Evolutionary conservation across 23 tunicate species (phyloP).

Genomic region (Ciona savignyi): DNA sequence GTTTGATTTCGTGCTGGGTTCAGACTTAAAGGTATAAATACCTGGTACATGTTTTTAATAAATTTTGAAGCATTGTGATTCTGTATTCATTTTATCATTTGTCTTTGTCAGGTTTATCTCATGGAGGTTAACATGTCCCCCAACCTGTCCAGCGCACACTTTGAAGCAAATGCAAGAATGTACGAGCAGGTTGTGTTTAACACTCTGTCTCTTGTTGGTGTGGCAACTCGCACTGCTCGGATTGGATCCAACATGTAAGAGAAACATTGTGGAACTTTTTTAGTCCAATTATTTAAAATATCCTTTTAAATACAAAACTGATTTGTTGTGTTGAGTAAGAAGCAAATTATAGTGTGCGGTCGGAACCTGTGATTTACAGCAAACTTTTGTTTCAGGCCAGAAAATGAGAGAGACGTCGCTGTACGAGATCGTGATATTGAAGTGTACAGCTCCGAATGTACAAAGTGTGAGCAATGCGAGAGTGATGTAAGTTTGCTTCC

Average conservation of each 20-base stretch:
- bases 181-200: constrained; percentile 70
- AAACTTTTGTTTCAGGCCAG: background rate
- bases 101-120: constrained; percentile 21
- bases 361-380: no score
- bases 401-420: background rate
- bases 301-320: no score
- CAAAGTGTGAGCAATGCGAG: constrained; percentile 13
- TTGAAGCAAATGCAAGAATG: constrained; percentile 58
- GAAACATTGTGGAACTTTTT: no score
- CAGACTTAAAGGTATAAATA: constrained; percentile 53
- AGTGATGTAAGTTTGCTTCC: constrained; percentile 13
- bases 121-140: constrained; percentile 99
- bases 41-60: no score
- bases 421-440: constrained; percentile 29
- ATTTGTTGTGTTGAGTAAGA: no score
- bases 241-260: constrained; percentile 1
- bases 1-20: constrained; percentile 90
- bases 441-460: constrained; percentile 41
- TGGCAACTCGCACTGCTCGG: constrained; percentile 2
- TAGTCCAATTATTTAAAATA: no score
- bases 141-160: constrained; percentile 83
- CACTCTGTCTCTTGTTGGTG: constrained; percentile 51
- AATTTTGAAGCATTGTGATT: no score
- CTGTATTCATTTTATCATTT: no score
- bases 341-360: background rate